Evolutionary conservation across 2,888 invertebrate genomes (phyloP), one percentile per base, ranked within the genome.

Genomic region (Patella depressa): DNA sequence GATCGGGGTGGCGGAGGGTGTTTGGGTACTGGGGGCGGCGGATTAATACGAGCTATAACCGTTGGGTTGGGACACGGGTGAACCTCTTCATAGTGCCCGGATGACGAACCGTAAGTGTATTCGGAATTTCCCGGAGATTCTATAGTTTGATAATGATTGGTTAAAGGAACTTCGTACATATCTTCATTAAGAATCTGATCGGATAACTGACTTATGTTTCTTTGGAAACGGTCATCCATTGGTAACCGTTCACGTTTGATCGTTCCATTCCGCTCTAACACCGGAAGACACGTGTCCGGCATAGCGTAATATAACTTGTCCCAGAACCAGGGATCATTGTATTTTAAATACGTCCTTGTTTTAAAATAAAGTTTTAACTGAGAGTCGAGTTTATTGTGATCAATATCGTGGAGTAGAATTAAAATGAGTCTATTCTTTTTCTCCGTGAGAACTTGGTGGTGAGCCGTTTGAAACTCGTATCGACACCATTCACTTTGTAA

Each of bases 311-410:
- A 94, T 81, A 98, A 93, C 87, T 97, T 95, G 91, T 97, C 97
- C 97, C 98, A 98, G 93, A 98, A 98, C 91, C 96, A 94, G 86
- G 96, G 95, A 91, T 98, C 97, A 87, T 96, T 96, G 95, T 96
- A 97, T 85, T 95, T 94, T 81, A 98, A 94, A 74, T 96, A 94
- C 78, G 96, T 96, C 87, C 96, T 95, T 76, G 96, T 96, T 91
- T 96, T 96, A 85, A 97, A 93, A 91, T 96, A 96, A 85, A 96
- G 93, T 89, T 96, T 94, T 88, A 97, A 95, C 90, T 97, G 96
- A 2, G 96, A 95, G 92, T 96, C 96, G 84, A 97, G 93, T 91
- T 96, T 95, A 89, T 95, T 94, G 84, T 95, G 95, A 53, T 95
- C 95, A 86, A 96, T 95, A 92, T 96, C 96, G 82, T 95, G 96